Conservation (phyloP, 92 coral and sea anemone genomes). For the Phenganax marumi region DNA sequence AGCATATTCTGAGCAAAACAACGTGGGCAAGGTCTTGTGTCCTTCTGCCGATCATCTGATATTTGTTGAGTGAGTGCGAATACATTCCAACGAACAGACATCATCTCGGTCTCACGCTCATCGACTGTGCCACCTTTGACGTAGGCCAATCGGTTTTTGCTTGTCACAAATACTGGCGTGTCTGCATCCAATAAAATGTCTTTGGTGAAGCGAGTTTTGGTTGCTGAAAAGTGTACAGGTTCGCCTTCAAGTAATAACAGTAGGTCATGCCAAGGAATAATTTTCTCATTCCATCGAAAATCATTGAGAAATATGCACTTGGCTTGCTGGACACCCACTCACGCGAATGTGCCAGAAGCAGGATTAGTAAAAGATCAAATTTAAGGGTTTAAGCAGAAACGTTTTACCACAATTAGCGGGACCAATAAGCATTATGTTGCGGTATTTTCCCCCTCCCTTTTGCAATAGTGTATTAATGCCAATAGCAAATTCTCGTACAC, state of each 20-base stretch:
- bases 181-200: conserved; percentile 42
- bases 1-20: conserved; percentile 4
- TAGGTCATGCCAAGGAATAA: conserved; percentile 25
- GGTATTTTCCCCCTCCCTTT: conserved; percentile 32
- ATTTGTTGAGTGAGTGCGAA: conserved; percentile 34
- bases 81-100: conserved; percentile 50
- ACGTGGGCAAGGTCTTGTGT: conserved; percentile 46
- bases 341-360: conserved; percentile 53
- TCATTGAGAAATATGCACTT: conserved; percentile 51
- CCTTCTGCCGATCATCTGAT: conserved; percentile 29
- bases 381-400: conserved; percentile 41
- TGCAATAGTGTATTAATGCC: conserved; percentile 23
- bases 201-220: conserved; percentile 56
- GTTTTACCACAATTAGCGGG: conserved; percentile 53
- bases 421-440: conserved; percentile 55
- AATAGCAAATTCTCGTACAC: not conserved
- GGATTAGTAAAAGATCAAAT: conserved; percentile 51
- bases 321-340: conserved; percentile 50
- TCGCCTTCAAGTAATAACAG: conserved; percentile 56
- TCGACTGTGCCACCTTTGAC: conserved; percentile 44
- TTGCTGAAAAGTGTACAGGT: conserved; percentile 59
- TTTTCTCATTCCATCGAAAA: conserved; percentile 14
- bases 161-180: conserved; percentile 60
- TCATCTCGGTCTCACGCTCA: conserved; percentile 61
- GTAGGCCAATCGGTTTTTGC: conserved; percentile 47